Base-by-base conservation (phyloP, 2,113 vertebrate species). In the Megaceryle maxima region DNA sequence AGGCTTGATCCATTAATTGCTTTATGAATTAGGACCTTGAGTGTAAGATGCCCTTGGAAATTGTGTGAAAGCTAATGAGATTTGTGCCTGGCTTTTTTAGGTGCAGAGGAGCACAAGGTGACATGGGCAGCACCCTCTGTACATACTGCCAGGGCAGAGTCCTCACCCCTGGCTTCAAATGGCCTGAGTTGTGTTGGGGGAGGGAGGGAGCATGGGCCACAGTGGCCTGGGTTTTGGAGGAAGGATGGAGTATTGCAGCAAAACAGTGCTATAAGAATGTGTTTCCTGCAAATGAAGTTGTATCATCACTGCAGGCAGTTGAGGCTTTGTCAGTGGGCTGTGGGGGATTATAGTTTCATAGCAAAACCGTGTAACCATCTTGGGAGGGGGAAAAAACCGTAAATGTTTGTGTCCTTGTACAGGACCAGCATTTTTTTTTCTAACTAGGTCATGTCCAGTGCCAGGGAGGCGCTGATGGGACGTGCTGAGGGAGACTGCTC, bases 1-100 rank as follows among this genome's bases (percentile, higher is more conserved):
- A 83, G 68, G n/a, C 67, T 90, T 83, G 76, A 88, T 90, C 88
- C n/a, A 7, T 92, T 88, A 94, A 90, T 90, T 93, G 63, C 86
- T 77, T 86, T 86, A 80, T 83, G 75, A 88, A 88, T 95, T 90
- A 90, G 44, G 59, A 69, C 55, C 72, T 93, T 66, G 66, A 55
- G 31, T 86, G 26, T 50, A 78, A 94, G 41, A 75, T 82, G 81
- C 69, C 74, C 53, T 85, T 91, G 84, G 60, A 93, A 95, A 55
- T 21, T 85, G 59, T 13, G 2, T 59, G 83, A 28, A 66, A 90
- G 64, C 63, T 83, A 46, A 86, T 18, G 59, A 96, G 82, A 53
- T 78, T 53, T 70, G 64, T 70, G 83, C 56, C 7, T 0, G 0
- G 41, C 41, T 50, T 64, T 53, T 56, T 4, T 84, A 66, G 3